phyloP scores from a whole-genome alignment of 2,888 invertebrate genomes.

The Eupithecia tripunctaria region DNA sequence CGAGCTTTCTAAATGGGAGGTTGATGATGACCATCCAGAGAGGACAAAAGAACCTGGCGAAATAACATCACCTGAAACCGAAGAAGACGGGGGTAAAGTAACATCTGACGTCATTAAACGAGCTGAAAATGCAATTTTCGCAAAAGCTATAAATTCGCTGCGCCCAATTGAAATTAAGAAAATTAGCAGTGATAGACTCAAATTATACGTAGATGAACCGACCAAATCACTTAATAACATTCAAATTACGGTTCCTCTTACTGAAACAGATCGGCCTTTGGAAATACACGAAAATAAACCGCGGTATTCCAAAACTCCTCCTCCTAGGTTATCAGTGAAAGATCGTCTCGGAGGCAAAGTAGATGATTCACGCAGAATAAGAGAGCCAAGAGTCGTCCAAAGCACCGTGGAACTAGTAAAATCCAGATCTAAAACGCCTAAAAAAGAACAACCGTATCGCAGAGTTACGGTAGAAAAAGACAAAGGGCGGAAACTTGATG shows the following conservation, averaged over 20 bases:
- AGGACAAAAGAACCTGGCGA: slow-evolving; percentile 79
- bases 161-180: slow-evolving; percentile 91
- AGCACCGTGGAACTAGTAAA: slow-evolving; percentile 84
- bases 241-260: slow-evolving; percentile 83
- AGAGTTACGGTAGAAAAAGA: slow-evolving; percentile 80
- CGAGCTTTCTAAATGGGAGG: slow-evolving; percentile 95
- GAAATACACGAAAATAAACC: slow-evolving; percentile 78
- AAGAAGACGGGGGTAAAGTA: slow-evolving; percentile 87
- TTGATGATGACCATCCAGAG: slow-evolving; percentile 84
- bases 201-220: slow-evolving; percentile 85
- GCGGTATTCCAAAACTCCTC: slow-evolving; percentile 80
- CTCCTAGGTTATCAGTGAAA: slow-evolving; percentile 89
- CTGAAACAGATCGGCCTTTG: slow-evolving; percentile 75
- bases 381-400: slow-evolving; percentile 83
- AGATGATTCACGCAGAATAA: slow-evolving; percentile 82
- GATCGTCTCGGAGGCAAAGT: slow-evolving; percentile 92
- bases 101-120: slow-evolving; percentile 95
- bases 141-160: slow-evolving; percentile 93
- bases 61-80: slow-evolving; percentile 75
- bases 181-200: slow-evolving; percentile 87
- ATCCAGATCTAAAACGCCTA: slow-evolving; percentile 81
- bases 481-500: slow-evolving; percentile 69
- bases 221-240: slow-evolving; percentile 77
- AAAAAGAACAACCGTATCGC: slow-evolving; percentile 76
- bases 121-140: slow-evolving; percentile 96